These are phyloP conservation scores for Dissostichus mawsoni DNA, from an alignment of 2,113 vertebrate species.

Conservation along the genomic window DNA sequence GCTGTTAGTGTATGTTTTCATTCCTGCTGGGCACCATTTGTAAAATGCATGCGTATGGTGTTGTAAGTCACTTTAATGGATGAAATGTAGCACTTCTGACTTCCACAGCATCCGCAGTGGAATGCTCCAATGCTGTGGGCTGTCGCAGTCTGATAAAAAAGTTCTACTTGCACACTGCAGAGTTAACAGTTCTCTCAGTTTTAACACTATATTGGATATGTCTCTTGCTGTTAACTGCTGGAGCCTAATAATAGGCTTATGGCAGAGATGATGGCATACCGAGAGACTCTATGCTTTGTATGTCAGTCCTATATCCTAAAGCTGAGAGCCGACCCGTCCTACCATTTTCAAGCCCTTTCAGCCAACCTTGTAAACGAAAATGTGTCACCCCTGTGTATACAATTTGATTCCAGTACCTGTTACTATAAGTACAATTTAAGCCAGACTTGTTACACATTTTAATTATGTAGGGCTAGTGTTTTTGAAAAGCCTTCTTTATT, in stretches of 20 bases:
- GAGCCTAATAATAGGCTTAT: constrained; percentile 51
- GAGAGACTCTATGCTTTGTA: constrained; percentile 27
- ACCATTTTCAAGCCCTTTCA: background rate
- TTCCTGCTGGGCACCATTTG: constrained; percentile 45
- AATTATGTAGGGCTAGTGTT: background rate
- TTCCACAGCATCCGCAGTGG: constrained; percentile 21
- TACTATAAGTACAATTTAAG: background rate
- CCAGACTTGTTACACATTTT: background rate
- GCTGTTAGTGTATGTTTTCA: constrained; percentile 26
- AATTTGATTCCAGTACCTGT: background rate
- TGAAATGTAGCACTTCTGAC: constrained; percentile 38
- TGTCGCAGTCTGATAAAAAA: constrained; percentile 39
- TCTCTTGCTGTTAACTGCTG: constrained; percentile 50
- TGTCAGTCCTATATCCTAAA: constrained; percentile 30
- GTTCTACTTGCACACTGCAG: constrained; percentile 26
- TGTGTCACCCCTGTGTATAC: background rate
- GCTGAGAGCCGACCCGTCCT: constrained; percentile 7
- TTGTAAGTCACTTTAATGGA: constrained; percentile 47
- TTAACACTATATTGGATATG: constrained; percentile 43
- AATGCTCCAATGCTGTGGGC: constrained; percentile 41
- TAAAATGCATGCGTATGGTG: constrained; percentile 35
- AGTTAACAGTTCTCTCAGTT: constrained; percentile 42
- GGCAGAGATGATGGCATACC: constrained; percentile 31
- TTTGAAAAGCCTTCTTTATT: background rate
- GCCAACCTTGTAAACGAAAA: background rate